phyloP scores from a whole-genome alignment of 2,888 invertebrate genomes.

The Pocota personata region DNA sequence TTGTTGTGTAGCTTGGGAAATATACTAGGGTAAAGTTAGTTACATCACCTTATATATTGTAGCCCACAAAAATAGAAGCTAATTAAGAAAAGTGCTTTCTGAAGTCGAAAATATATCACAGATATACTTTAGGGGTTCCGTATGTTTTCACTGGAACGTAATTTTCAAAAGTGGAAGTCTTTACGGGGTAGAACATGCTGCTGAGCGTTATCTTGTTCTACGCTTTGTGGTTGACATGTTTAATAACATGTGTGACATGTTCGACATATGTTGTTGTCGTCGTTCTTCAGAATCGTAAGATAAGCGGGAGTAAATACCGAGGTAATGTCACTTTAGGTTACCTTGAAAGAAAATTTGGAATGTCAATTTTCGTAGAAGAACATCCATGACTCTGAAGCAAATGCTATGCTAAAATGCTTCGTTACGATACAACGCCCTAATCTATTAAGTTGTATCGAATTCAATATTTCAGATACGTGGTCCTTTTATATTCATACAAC shows the following conservation, averaged over 20 bases:
- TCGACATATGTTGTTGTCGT: constrained; percentile 31
- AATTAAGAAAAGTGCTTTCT: constrained; percentile 42
- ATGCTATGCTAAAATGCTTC: neutral
- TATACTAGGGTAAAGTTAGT: constrained; percentile 24
- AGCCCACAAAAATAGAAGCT: neutral
- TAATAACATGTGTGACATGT: constrained; percentile 51
- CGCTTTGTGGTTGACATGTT: constrained; percentile 34
- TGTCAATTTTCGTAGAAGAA: neutral
- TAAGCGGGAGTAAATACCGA: neutral
- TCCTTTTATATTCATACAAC: too few relatives aligned
- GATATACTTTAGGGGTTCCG: neutral
- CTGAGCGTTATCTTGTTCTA: constrained; percentile 9
- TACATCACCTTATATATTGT: constrained; percentile 54
- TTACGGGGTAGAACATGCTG: constrained; percentile 25
- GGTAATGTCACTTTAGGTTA: neutral
- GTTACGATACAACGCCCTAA: neutral
- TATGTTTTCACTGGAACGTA: neutral
- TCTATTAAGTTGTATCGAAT: too few relatives aligned
- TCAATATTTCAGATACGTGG: too few relatives aligned
- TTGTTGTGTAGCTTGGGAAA: constrained; percentile 10
- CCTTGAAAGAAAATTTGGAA: neutral
- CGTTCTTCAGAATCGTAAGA: neutral
- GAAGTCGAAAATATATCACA: neutral
- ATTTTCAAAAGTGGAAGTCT: constrained; percentile 50
- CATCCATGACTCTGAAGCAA: neutral